Percentiles rank a stretch among this genome's conserved stretches.
These are phyloP conservation scores for Diglossa cyanea DNA, from an alignment of 2,797 vertebrate genomes.

Conservation along the genomic window DNA sequence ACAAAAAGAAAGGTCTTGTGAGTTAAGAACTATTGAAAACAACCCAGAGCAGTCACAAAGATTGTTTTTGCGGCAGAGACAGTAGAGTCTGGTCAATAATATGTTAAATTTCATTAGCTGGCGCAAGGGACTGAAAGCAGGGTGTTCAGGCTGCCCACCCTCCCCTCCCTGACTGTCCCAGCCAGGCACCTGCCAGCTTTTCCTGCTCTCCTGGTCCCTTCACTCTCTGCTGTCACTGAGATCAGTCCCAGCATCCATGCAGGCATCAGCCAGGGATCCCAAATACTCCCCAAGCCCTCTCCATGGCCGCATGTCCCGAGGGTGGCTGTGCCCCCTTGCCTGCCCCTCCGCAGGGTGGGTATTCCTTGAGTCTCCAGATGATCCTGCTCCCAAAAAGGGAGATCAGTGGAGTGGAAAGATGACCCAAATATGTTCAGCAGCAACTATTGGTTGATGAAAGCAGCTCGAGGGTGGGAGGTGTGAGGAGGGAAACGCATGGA, in stretches of 20 bases:
- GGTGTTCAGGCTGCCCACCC: neutral
- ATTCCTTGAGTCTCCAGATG: neutral
- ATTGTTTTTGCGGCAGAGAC: neutral
- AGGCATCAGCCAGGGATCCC: neutral
- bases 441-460: neutral
- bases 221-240: neutral
- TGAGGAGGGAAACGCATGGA: accelerated
- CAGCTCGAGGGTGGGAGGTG: neutral
- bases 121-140: neutral
- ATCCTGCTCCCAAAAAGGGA: neutral
- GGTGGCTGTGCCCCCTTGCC: neutral
- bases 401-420: neutral
- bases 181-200: neutral
- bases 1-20: accelerated
- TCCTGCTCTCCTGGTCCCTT: neutral
- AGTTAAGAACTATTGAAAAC: neutral
- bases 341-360: accelerated
- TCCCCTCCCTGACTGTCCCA: neutral
- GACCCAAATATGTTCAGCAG: neutral
- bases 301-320: accelerated
- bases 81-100: neutral
- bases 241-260: neutral
- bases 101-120: neutral
- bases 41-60: neutral
- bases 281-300: neutral